These are phyloP conservation scores for Enteromius afrohamiltoni DNA, from an alignment of 2,797 vertebrate species.

Conservation along the genomic window DNA sequence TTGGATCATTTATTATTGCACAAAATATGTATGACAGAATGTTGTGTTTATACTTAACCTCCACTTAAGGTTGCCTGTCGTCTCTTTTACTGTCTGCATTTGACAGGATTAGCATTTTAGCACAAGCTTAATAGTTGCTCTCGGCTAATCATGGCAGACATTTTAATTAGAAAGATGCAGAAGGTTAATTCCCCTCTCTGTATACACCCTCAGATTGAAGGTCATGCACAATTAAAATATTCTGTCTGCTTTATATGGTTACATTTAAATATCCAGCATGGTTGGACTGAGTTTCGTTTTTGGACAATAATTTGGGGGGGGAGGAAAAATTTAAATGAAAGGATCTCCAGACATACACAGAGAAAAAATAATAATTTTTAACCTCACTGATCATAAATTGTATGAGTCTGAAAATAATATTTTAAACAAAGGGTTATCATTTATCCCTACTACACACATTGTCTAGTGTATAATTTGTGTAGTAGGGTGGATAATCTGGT, in stretches of 20 bases:
- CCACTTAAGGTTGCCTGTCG: constrained; percentile 9
- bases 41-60: constrained; percentile 4
- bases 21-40: background rate
- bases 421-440: background rate
- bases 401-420: background rate
- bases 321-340: background rate
- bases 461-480: background rate
- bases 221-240: constrained; percentile 54
- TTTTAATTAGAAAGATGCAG: constrained; percentile 58
- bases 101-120: constrained; percentile 42
- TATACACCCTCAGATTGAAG: constrained; percentile 47
- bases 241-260: background rate
- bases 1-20: background rate
- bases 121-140: constrained; percentile 25
- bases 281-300: background rate
- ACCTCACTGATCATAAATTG: background rate
- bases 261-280: background rate
- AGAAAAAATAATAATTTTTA: background rate
- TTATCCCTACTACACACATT: background rate
- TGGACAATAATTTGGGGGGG: background rate
- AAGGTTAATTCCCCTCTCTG: constrained; percentile 55
- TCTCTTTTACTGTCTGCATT: constrained; percentile 36
- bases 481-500: background rate
- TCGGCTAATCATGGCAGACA: constrained; percentile 38
- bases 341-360: background rate